Percentiles rank a stretch among this genome's conserved stretches.
phyloP scores from a whole-genome alignment of 2,113 vertebrate genomes.

The Hyperoodon ampullatus region DNA sequence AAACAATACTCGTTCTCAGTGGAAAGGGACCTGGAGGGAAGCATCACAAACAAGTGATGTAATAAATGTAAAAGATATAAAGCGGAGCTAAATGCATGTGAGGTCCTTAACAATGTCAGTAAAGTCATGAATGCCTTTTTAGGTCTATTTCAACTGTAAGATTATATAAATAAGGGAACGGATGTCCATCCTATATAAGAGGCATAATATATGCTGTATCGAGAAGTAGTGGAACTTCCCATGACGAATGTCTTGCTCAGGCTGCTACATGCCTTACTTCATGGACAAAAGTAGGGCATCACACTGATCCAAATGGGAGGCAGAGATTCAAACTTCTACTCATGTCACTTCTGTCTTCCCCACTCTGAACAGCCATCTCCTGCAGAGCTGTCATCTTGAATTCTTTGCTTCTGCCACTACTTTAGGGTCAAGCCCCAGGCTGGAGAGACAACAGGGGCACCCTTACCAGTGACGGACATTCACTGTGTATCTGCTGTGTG shows the following conservation, averaged over 20 bases:
- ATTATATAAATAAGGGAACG: neutral
- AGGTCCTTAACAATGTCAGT: neutral
- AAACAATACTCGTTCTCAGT: neutral
- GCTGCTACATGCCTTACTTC: neutral
- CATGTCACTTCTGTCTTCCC: neutral
- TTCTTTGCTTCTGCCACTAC: neutral
- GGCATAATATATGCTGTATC: neutral
- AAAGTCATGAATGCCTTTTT: neutral
- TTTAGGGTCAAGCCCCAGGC: neutral
- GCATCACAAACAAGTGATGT: neutral
- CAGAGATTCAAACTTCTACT: neutral
- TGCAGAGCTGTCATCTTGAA: neutral
- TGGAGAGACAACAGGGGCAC: neutral
- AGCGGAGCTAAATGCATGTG: neutral
- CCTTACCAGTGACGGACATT: neutral
- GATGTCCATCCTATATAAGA: neutral
- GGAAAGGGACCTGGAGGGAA: neutral
- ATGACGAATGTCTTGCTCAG: neutral
- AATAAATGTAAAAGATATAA: neutral
- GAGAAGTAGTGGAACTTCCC: neutral
- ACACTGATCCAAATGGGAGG: neutral
- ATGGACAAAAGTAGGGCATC: neutral
- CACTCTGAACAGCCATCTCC: neutral
- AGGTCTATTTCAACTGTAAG: neutral
- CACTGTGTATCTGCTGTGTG: neutral